These are phyloP conservation scores for Leptodactylus fallax DNA, from an alignment of 2,797 vertebrate species.

Conservation along the genomic window DNA sequence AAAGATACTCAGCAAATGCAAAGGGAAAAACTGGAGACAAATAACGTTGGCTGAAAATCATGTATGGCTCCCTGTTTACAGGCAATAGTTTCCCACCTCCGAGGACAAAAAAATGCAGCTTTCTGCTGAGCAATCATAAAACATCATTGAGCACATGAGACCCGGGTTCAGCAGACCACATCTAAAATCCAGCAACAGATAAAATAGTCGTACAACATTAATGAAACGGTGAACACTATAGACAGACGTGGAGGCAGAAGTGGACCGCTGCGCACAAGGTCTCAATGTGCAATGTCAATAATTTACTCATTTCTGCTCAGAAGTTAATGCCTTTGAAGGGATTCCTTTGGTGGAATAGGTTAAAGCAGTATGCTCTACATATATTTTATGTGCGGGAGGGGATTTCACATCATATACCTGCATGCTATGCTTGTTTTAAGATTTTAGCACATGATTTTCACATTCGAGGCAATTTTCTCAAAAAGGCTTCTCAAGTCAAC, in stretches of 20 bases:
- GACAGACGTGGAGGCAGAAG: slow-evolving; percentile 26
- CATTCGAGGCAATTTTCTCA: slow-evolving; percentile 24
- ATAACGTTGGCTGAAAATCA: slow-evolving; percentile 51
- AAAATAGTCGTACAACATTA: slow-evolving; percentile 42
- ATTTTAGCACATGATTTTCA: slow-evolving; percentile 40
- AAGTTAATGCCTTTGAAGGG: slow-evolving; percentile 44
- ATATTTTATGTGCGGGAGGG: slow-evolving; percentile 12
- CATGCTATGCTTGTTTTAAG: not conserved
- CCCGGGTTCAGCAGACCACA: slow-evolving; percentile 16
- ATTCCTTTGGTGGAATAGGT: slow-evolving; percentile 35
- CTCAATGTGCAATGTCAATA: slow-evolving; percentile 49
- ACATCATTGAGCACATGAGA: slow-evolving; percentile 37
- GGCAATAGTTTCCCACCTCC: slow-evolving; percentile 21
- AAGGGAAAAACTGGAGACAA: slow-evolving; percentile 57
- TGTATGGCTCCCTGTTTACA: slow-evolving; percentile 22
- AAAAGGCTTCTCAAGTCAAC: not conserved
- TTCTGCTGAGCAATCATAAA: slow-evolving; percentile 56
- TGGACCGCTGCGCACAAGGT: slow-evolving; percentile 1
- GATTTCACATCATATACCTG: slow-evolving; percentile 11
- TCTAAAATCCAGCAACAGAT: slow-evolving; percentile 37
- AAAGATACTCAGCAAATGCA: slow-evolving; percentile 64
- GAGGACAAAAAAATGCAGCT: slow-evolving; percentile 15
- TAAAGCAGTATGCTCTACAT: not conserved
- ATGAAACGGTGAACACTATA: slow-evolving; percentile 41
- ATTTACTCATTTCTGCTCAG: slow-evolving; percentile 39